These are phyloP conservation scores for Cromileptes altivelis DNA, from an alignment of 2,113 vertebrate genomes.

Conservation along the genomic window DNA sequence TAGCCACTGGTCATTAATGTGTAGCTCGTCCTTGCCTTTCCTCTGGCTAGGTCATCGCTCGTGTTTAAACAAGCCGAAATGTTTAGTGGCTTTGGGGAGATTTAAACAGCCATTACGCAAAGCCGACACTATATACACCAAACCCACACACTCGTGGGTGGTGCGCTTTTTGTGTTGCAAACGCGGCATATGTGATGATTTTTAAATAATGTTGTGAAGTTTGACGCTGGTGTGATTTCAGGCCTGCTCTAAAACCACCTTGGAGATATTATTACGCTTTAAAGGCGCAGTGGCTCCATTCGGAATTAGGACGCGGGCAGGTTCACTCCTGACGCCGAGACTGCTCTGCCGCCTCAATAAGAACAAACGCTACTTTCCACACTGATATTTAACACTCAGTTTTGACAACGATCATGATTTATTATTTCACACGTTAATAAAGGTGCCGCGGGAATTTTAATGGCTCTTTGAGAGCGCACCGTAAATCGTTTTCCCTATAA, in stretches of 20 bases:
- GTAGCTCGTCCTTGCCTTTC: constrained; percentile 81
- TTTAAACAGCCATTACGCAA: constrained; percentile 68
- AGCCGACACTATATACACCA: constrained; percentile 42
- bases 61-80: constrained; percentile 67
- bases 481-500: constrained; percentile 66
- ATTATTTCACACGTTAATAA: neutral
- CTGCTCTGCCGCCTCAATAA: neutral
- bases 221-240: constrained; percentile 60
- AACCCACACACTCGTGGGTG: constrained; percentile 19
- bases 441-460: constrained; percentile 19
- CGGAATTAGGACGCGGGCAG: constrained; percentile 73
- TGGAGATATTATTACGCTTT: constrained; percentile 82
- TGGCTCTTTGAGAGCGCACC: constrained; percentile 41
- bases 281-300: constrained; percentile 83
- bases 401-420: neutral
- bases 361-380: constrained; percentile 4
- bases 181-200: constrained; percentile 24
- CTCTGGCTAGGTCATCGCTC: constrained; percentile 81
- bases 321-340: constrained; percentile 53
- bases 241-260: constrained; percentile 78
- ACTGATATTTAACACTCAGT: neutral
- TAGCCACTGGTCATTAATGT: constrained; percentile 66
- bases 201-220: constrained; percentile 61
- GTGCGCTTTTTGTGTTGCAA: constrained; percentile 24
- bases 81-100: constrained; percentile 55